Conservation (phyloP, 2,888 invertebrate species). For the Diarsia mendica region DNA sequence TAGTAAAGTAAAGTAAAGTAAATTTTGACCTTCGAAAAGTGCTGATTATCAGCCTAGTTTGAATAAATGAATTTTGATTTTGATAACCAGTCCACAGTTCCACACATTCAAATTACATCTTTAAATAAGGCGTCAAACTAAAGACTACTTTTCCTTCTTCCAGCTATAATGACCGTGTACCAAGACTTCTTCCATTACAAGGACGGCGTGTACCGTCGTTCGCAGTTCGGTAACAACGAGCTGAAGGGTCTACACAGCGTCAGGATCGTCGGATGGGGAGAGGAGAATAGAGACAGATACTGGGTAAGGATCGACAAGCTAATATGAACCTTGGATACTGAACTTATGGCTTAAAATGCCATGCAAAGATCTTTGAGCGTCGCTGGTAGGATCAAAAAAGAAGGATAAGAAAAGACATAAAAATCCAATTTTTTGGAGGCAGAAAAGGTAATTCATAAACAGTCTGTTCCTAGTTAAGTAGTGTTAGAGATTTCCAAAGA, state of each 20-base stretch:
- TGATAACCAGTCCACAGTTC: background rate
- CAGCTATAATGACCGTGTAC: slow-evolving; percentile 96
- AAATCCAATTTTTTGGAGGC: background rate
- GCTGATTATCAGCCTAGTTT: no score
- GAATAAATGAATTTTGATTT: no score
- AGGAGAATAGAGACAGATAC: slow-evolving; percentile 93
- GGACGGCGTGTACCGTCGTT: slow-evolving; percentile 95
- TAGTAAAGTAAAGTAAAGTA: no score
- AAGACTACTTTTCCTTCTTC: slow-evolving; percentile 45
- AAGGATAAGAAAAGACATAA: background rate
- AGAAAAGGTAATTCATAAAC: background rate
- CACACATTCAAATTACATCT: background rate
- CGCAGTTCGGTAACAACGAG: slow-evolving; percentile 89
- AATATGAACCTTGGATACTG: background rate
- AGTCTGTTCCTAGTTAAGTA: background rate
- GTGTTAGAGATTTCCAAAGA: background rate
- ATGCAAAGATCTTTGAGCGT: background rate
- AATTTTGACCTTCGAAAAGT: no score
- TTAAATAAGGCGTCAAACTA: background rate
- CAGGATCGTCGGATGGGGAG: slow-evolving; percentile 97
- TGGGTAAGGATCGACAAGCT: slow-evolving; percentile 92
- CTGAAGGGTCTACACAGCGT: slow-evolving; percentile 96
- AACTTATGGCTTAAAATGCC: background rate
- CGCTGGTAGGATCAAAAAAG: background rate
- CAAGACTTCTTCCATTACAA: slow-evolving; percentile 98